Percentiles rank a stretch among this genome's conserved stretches.
Conservation (phyloP, 2,113 vertebrate species). For the Chaetorhynchus papuensis region DNA sequence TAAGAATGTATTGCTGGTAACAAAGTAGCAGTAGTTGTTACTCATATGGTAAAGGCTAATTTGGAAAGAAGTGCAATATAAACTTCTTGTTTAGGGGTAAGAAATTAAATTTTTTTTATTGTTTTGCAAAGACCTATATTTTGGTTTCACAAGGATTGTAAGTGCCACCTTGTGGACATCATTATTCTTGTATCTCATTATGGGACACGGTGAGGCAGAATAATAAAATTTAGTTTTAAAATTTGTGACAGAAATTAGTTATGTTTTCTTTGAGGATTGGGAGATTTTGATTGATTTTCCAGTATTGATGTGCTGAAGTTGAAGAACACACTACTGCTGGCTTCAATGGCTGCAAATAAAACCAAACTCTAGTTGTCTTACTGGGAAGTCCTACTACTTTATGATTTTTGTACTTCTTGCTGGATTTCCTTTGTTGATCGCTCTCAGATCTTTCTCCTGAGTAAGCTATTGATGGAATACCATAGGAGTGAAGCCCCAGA, state of each 20-base stretch:
- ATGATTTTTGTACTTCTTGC: background rate
- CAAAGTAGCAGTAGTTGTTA: background rate
- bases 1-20: background rate
- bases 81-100: background rate
- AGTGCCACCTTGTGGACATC: conserved; percentile 65
- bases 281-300: background rate
- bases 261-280: background rate
- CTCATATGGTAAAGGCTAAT: background rate
- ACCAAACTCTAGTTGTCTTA: background rate
- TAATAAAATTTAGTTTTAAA: background rate
- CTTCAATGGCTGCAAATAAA: background rate
- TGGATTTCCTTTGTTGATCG: background rate
- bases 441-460: background rate
- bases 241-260: background rate
- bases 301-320: background rate
- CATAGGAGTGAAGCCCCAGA: background rate
- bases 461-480: background rate
- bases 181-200: background rate
- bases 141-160: background rate
- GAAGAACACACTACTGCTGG: background rate
- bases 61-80: background rate
- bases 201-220: background rate
- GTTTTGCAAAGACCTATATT: background rate
- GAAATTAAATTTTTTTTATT: background rate
- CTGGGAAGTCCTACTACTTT: background rate